Evolutionary conservation across 1,140 invertebrate genomes (phyloP).

Genomic region (Hesperophylax magnus): DNA sequence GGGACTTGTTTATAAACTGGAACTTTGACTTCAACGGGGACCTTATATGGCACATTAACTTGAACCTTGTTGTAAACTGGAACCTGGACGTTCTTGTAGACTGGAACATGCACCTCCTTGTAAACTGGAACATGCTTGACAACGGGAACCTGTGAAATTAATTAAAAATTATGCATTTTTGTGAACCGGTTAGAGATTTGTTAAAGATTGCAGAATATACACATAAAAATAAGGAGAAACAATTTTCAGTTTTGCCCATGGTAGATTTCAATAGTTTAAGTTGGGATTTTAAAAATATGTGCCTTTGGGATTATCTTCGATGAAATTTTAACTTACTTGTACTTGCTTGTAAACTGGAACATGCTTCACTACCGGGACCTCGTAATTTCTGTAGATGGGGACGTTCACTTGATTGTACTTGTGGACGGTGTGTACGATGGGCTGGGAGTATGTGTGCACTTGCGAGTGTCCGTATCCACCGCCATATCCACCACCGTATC

Average conservation of each 20-base stretch:
- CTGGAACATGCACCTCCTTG: slow-evolving; percentile 12
- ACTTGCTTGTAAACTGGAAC: slow-evolving; percentile 4
- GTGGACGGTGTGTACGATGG: slow-evolving; percentile 10
- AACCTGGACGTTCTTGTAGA: slow-evolving; percentile 21
- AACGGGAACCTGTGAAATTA: slow-evolving; percentile 22
- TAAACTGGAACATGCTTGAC: slow-evolving; percentile 35
- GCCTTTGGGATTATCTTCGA: neutral
- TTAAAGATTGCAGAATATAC: too few relatives aligned
- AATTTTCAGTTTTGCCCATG: too few relatives aligned
- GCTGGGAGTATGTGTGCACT: neutral
- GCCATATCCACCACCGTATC: neutral
- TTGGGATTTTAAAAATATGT: too few relatives aligned
- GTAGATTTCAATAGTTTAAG: too few relatives aligned
- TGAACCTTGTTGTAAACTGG: slow-evolving; percentile 24
- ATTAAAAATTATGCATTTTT: too few relatives aligned
- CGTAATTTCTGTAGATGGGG: slow-evolving; percentile 15
- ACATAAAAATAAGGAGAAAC: too few relatives aligned
- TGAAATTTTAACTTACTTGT: neutral
- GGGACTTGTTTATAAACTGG: slow-evolving; percentile 16
- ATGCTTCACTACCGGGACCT: slow-evolving; percentile 9
- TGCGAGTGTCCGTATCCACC: neutral
- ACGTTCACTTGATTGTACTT: neutral
- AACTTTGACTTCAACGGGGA: slow-evolving; percentile 11
- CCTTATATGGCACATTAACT: slow-evolving; percentile 2
- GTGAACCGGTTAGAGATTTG: too few relatives aligned